Conservation (phyloP, 2,797 vertebrate genomes). For the Poecile montanus region DNA sequence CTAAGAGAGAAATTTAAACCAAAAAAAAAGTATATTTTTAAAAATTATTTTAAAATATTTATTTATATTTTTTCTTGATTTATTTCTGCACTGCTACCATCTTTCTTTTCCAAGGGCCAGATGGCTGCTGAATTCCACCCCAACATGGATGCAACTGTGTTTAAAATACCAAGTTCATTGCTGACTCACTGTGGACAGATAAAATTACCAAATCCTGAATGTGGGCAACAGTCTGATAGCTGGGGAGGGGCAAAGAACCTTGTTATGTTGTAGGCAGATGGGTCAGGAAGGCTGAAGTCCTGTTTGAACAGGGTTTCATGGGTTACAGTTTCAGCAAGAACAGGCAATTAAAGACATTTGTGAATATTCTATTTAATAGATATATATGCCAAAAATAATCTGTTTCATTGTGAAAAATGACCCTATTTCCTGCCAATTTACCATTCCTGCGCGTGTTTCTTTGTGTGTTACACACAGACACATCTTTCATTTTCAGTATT, state of each 20-base stretch:
- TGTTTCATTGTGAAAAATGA: neutral
- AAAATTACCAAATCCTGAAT: neutral
- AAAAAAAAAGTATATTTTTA: neutral
- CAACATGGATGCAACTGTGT: neutral
- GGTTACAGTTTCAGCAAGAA: neutral
- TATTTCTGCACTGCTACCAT: neutral
- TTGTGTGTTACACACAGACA: neutral
- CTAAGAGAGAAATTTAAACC: neutral
- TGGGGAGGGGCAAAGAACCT: neutral
- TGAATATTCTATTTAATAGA: neutral
- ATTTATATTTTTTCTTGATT: neutral
- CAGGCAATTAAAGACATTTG: neutral
- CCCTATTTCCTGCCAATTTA: neutral
- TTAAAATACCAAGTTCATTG: neutral
- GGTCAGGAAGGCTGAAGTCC: neutral
- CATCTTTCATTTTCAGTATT: neutral
- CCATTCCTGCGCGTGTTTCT: rapidly evolving
- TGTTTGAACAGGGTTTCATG: neutral
- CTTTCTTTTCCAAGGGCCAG: neutral
- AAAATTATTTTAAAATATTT: neutral
- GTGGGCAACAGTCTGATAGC: neutral
- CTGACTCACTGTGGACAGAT: neutral
- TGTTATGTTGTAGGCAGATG: neutral
- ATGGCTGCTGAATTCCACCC: neutral
- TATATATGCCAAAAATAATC: neutral